Evolutionary conservation across 1,140 invertebrate species (phyloP).

Genomic region (Caenorhabditis inopinata): DNA sequence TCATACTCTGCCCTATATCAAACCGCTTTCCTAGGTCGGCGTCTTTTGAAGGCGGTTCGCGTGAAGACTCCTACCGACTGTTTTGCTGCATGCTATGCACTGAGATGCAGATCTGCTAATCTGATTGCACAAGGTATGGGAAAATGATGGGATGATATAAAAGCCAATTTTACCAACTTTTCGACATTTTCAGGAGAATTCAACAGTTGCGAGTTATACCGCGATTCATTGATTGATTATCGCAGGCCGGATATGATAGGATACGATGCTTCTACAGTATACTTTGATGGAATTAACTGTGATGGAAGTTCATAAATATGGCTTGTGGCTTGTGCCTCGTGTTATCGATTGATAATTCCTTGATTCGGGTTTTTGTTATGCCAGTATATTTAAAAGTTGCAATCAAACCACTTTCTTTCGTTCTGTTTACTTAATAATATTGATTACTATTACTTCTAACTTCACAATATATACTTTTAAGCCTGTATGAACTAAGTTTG

Average conservation of each 20-base stretch:
- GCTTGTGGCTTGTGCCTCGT: background rate
- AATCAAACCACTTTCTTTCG: background rate
- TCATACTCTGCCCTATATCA: slow-evolving; percentile 58
- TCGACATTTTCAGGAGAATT: slow-evolving; percentile 35
- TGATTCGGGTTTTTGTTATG: background rate
- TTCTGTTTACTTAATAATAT: background rate
- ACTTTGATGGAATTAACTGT: slow-evolving; percentile 64
- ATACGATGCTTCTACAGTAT: slow-evolving; percentile 58
- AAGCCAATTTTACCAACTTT: too few relatives aligned
- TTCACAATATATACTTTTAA: too few relatives aligned
- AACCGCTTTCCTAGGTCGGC: slow-evolving; percentile 58
- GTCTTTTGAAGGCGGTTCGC: slow-evolving; percentile 53
- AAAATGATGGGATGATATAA: too few relatives aligned
- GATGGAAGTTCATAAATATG: slow-evolving; percentile 35
- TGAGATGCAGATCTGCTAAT: slow-evolving; percentile 62
- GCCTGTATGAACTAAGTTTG: too few relatives aligned
- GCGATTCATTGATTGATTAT: slow-evolving; percentile 63
- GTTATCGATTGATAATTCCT: too few relatives aligned
- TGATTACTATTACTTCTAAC: too few relatives aligned
- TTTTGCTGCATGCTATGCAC: slow-evolving; percentile 58
- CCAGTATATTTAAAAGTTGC: slow-evolving; percentile 15
- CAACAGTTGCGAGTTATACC: slow-evolving; percentile 61
- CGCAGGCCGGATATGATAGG: slow-evolving; percentile 59
- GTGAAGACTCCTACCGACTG: slow-evolving; percentile 58
- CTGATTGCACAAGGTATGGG: slow-evolving; percentile 55